Evolutionary conservation across 1,140 invertebrate genomes (phyloP), one percentile per base, ranked within the genome.

Genomic region (Chelonus insularis): DNA sequence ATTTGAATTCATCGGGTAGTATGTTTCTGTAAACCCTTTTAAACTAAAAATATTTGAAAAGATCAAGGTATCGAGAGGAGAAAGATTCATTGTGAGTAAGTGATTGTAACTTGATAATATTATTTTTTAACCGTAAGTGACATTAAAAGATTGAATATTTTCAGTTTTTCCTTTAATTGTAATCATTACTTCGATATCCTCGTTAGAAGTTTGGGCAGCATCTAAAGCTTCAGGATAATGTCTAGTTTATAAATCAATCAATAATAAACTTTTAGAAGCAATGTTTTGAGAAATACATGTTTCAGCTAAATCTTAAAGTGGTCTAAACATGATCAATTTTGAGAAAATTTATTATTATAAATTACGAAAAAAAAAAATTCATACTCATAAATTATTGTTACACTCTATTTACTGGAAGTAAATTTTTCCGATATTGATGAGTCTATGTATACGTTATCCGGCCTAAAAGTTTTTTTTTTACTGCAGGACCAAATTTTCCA

Each of bases 31-130:
- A 63, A 18, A 54, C 45, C n/a, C n/a, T n/a, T n/a, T n/a, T n/a
- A n/a, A n/a, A n/a, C n/a, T n/a, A n/a, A n/a, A n/a, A n/a, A n/a
- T 58, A 63, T 39, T 55, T 39, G 32, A 58, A 63, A 34, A 63
- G n/a, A 32, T 43, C 45, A 39, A 20, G 0, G 20, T 54, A 63
- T 34, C 62, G 11, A 1, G 63, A 58, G 29, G 57, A 57, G 21
- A 54, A 60, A 16, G 57, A 57, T 57, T 67, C 58, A 59, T 67
- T 64, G 57, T 67, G 59, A 45, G 29, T n/a, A n/a, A n/a, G n/a
- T n/a, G n/a, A n/a, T n/a, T n/a, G n/a, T n/a, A n/a, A n/a, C n/a
- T n/a, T n/a, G n/a, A 63, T 63, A 12, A 60, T 63, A 60, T 66
- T 63, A 52, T 66, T 62, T 37, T 34, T 39, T 14, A 60, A 51